These are phyloP conservation scores for Imbricaverruca yamaguchii DNA, from an alignment of 2,888 invertebrate genomes.

Conservation along the genomic window DNA sequence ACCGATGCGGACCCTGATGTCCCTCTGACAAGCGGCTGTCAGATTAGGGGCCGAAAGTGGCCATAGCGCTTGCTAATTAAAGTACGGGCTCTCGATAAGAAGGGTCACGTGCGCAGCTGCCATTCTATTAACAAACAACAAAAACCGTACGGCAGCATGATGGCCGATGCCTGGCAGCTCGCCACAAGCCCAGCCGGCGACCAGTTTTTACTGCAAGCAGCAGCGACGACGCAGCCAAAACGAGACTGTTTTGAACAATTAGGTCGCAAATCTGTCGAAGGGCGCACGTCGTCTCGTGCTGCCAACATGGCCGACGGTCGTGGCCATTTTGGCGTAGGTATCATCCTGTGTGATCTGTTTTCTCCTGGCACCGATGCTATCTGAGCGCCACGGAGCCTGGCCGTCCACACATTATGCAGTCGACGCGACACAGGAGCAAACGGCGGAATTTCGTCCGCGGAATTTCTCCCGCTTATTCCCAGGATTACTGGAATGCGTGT, in stretches of 20 bases:
- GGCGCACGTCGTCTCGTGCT: background rate
- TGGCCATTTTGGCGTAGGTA: constrained; percentile 15
- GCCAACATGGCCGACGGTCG: background rate
- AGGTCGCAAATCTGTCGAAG: constrained; percentile 15
- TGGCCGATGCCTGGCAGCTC: background rate
- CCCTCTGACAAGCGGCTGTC: background rate
- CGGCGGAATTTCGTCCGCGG: background rate
- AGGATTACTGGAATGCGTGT: background rate
- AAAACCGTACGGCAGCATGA: background rate
- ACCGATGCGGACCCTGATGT: background rate
- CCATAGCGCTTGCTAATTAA: constrained; percentile 5
- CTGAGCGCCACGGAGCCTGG: background rate
- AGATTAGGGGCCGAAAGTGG: background rate
- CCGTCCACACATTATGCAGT: background rate
- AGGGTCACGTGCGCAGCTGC: background rate
- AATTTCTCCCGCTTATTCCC: background rate
- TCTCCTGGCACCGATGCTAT: background rate
- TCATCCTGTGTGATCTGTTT: background rate
- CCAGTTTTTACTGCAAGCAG: background rate
- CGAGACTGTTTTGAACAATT: constrained; percentile 19
- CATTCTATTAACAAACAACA: constrained; percentile 11
- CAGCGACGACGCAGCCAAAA: background rate
- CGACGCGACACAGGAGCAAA: background rate
- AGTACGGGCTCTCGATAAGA: background rate
- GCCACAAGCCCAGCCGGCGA: background rate